These are phyloP conservation scores for Platypus cylindrus DNA, from an alignment of 2,888 invertebrate genomes.

Conservation along the genomic window DNA sequence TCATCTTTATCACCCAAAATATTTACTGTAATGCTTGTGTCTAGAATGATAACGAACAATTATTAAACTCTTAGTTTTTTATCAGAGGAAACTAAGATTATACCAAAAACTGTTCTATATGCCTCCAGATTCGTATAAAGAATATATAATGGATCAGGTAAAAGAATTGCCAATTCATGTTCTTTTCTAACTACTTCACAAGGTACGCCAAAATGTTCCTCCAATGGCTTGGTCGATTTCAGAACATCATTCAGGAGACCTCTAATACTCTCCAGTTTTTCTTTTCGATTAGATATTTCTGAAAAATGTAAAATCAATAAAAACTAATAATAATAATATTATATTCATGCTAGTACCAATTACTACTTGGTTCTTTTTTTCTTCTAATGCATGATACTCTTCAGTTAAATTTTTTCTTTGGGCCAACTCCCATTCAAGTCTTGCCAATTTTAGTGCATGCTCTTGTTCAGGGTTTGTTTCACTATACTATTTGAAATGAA, in stretches of 20 bases:
- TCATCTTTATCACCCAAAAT: conserved; percentile 59
- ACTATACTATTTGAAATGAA: too few relatives aligned
- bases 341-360: conserved; percentile 38
- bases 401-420: conserved; percentile 74
- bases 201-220: conserved; percentile 73
- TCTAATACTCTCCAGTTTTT: conserved; percentile 63
- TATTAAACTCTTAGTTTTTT: conserved; percentile 3
- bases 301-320: conserved; percentile 2
- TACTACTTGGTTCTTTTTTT: conserved; percentile 63
- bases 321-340: conserved; percentile 2
- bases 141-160: conserved; percentile 75
- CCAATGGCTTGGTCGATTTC: conserved; percentile 75
- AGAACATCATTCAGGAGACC: conserved; percentile 63
- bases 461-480: conserved; percentile 38
- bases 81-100: conserved; percentile 18
- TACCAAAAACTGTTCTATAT: conserved; percentile 64
- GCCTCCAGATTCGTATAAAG: conserved; percentile 76
- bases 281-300: conserved; percentile 30
- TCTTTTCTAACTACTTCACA: conserved; percentile 69
- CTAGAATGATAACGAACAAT: too few relatives aligned
- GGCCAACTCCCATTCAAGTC: conserved; percentile 83
- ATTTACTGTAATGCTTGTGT: conserved; percentile 36
- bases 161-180: conserved; percentile 57
- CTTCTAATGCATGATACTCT: conserved; percentile 60
- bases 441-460: conserved; percentile 72